Percentiles rank a stretch among this genome's conserved stretches.
Evolutionary conservation across 2,888 invertebrate genomes (phyloP).

Genomic region (Dexiosoma caninum): DNA sequence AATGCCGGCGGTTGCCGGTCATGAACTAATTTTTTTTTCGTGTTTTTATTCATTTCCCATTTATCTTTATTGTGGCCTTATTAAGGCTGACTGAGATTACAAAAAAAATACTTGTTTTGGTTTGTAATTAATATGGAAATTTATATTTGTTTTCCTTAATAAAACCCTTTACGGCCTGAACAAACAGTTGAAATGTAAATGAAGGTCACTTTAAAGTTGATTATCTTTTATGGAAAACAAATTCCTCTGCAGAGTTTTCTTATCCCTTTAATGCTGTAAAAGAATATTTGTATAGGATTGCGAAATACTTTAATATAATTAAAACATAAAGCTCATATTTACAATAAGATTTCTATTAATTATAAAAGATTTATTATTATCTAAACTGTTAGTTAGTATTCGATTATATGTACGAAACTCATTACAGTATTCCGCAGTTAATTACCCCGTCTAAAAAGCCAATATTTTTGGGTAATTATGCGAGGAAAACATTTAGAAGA

Average conservation of each 20-base stretch:
- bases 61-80: background rate
- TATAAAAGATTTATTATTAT: no score
- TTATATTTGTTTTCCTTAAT: conserved; percentile 5
- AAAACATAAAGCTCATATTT: no score
- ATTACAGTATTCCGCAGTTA: no score
- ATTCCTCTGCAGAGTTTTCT: background rate
- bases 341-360: no score
- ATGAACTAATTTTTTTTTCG: background rate
- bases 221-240: background rate
- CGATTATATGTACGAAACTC: no score
- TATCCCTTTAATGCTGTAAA: background rate
- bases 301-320: no score
- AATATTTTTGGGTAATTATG: no score
- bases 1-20: background rate
- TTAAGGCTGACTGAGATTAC: background rate
- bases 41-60: background rate
- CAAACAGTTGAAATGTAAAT: conserved; percentile 2
- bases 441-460: no score
- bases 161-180: background rate
- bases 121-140: conserved; percentile 54
- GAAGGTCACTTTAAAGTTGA: conserved; percentile 14
- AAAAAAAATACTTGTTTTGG: conserved; percentile 25
- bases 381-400: no score
- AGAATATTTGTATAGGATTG: background rate
- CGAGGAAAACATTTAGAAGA: no score